Percentiles rank a stretch among this genome's conserved stretches.
phyloP scores from a whole-genome alignment of 2,797 vertebrate genomes.

The Neosilurus mollespiculum region DNA sequence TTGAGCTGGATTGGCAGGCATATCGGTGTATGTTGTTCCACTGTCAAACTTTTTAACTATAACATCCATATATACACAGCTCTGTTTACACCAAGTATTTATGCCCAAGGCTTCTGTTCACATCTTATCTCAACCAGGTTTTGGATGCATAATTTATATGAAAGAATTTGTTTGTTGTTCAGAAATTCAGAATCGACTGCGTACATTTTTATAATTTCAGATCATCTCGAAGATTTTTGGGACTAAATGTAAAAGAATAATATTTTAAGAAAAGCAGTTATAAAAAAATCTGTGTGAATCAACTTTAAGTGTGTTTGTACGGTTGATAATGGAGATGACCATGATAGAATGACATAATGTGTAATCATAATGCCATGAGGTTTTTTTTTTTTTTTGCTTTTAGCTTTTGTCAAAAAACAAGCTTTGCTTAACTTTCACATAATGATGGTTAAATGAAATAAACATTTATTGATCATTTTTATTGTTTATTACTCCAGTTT shows the following conservation, averaged over 20 bases:
- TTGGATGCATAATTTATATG: neutral
- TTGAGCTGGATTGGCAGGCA: neutral
- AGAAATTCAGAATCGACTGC: neutral
- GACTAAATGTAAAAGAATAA: neutral
- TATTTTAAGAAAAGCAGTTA: neutral
- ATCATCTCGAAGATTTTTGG: neutral
- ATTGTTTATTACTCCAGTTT: neutral
- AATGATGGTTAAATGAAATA: neutral
- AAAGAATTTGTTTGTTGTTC: neutral
- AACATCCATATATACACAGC: neutral
- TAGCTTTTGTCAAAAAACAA: neutral
- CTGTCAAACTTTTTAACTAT: neutral
- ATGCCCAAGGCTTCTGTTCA: neutral
- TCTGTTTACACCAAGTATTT: neutral
- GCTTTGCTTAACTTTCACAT: neutral
- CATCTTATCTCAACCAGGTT: neutral
- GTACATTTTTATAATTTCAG: neutral
- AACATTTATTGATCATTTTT: neutral
- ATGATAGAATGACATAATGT: neutral
- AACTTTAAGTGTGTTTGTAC: neutral
- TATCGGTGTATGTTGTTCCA: neutral
- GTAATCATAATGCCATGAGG: neutral
- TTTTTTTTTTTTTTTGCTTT: too few relatives aligned
- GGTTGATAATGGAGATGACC: neutral
- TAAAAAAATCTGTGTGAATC: neutral